These are phyloP conservation scores for Patella caerulea DNA, from an alignment of 2,888 invertebrate genomes.

Conservation along the genomic window DNA sequence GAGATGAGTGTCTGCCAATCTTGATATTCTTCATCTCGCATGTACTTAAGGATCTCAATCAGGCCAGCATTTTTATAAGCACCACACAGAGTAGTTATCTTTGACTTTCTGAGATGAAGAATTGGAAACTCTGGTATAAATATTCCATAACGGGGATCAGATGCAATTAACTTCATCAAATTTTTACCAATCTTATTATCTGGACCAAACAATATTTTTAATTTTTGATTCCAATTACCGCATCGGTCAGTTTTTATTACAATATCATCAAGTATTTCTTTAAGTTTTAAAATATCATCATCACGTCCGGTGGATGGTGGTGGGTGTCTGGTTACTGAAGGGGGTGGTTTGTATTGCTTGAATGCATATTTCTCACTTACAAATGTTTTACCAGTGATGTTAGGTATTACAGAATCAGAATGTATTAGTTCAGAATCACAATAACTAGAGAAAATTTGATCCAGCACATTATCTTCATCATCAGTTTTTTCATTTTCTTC, in stretches of 20 bases:
- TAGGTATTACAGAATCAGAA: too few relatives aligned
- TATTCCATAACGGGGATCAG: background rate
- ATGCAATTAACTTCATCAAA: background rate
- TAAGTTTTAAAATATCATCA: constrained; percentile 30
- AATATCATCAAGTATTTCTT: constrained; percentile 18
- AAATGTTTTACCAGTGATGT: too few relatives aligned
- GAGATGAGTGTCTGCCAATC: background rate
- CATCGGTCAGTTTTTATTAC: constrained; percentile 4
- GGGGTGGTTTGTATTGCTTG: constrained; percentile 24
- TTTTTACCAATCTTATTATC: background rate
- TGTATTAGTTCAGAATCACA: too few relatives aligned
- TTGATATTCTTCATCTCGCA: constrained; percentile 3
- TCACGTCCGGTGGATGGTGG: constrained; percentile 40
- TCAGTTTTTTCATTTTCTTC: too few relatives aligned
- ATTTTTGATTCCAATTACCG: background rate
- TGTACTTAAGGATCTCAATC: background rate
- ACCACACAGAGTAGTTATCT: constrained; percentile 1
- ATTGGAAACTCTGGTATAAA: constrained; percentile 13
- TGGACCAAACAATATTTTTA: too few relatives aligned
- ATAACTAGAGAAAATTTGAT: too few relatives aligned
- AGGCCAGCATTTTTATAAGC: constrained; percentile 14
- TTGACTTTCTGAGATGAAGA: constrained; percentile 17
- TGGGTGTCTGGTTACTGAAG: constrained; percentile 33
- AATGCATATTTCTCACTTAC: constrained; percentile 21
- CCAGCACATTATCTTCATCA: too few relatives aligned